Evolutionary conservation across 64 coral and sea anemone genomes (phyloP).

Genomic region (Pocillopora verrucosa): DNA sequence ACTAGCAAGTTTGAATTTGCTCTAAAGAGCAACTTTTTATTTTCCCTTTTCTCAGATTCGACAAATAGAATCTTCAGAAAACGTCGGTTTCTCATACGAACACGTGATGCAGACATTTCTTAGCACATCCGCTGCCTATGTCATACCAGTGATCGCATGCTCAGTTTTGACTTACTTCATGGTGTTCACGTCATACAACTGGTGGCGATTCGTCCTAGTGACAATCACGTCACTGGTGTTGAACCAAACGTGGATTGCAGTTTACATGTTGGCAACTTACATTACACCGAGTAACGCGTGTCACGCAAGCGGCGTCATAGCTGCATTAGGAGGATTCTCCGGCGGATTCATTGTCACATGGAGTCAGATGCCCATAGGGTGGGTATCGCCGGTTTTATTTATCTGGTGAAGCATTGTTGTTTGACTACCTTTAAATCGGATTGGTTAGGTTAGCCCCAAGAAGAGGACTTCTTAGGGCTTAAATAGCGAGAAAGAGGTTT

Average conservation of each 20-base stretch:
- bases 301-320: slow-evolving; percentile 55
- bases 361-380: slow-evolving; percentile 69
- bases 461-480: too few species aligned
- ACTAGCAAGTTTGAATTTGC: not conserved
- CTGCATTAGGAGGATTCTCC: slow-evolving; percentile 59
- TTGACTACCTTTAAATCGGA: too few species aligned
- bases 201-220: slow-evolving; percentile 56
- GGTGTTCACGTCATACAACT: slow-evolving; percentile 62
- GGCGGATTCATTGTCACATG: slow-evolving; percentile 59
- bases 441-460: too few species aligned
- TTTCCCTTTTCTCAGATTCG: slow-evolving; percentile 14
- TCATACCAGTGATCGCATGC: slow-evolving; percentile 47
- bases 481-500: too few species aligned
- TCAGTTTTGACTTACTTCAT: slow-evolving; percentile 62
- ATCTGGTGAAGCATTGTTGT: too few species aligned
- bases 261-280: slow-evolving; percentile 69
- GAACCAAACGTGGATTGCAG: slow-evolving; percentile 75
- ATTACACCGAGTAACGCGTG: slow-evolving; percentile 41
- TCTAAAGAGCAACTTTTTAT: not conserved
- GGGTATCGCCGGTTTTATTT: not conserved
- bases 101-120: slow-evolving; percentile 61
- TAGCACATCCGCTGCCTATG: slow-evolving; percentile 40
- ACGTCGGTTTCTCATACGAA: slow-evolving; percentile 50
- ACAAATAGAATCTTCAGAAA: slow-evolving; percentile 31
- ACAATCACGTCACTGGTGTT: slow-evolving; percentile 61